Conservation (phyloP, 2,797 vertebrate species). For the Champsocephalus esox region DNA sequence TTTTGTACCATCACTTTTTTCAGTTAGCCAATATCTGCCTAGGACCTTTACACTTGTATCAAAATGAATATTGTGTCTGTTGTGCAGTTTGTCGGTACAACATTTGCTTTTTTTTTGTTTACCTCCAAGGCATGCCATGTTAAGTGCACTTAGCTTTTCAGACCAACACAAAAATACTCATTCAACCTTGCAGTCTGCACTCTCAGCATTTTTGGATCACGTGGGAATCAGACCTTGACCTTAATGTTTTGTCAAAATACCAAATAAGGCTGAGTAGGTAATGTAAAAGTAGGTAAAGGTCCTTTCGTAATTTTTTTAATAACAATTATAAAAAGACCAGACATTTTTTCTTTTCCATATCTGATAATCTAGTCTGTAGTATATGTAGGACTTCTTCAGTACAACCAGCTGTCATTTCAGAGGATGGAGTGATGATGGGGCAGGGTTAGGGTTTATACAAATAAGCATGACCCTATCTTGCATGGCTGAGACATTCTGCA, state of each 20-base stretch:
- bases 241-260: constrained; percentile 11
- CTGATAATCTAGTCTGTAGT: neutral
- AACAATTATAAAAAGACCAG: neutral
- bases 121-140: constrained; percentile 19
- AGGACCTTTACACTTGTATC: neutral
- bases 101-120: constrained; percentile 11
- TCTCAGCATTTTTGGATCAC: constrained; percentile 33
- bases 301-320: neutral
- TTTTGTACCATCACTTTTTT: constrained; percentile 1
- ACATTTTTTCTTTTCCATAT: neutral
- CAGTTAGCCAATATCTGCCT: neutral
- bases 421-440: constrained; percentile 24
- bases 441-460: constrained; percentile 12
- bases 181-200: constrained; percentile 20
- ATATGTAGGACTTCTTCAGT: neutral
- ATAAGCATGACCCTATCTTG: constrained; percentile 44
- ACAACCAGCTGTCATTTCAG: constrained; percentile 22
- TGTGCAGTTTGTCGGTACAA: neutral
- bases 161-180: neutral
- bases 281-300: no score
- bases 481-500: constrained; percentile 56
- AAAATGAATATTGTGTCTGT: neutral
- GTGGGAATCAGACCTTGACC: constrained; percentile 29
- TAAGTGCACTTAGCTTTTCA: constrained; percentile 49
- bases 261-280: constrained; percentile 21